Conservation (phyloP, 2,888 invertebrate species). For the Stictocephala bisonia region DNA sequence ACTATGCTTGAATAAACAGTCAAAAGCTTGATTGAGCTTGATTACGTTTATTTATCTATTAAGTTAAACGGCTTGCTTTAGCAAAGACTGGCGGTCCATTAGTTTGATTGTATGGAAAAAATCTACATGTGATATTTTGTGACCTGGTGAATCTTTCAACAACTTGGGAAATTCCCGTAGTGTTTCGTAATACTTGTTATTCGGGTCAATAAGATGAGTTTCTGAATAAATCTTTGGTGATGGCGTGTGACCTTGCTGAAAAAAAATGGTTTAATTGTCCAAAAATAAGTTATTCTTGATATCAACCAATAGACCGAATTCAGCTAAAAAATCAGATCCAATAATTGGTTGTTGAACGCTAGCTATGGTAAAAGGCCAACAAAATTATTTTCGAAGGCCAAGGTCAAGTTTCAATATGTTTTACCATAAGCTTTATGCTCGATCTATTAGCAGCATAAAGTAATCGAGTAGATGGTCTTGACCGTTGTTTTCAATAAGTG, state of each 20-base stretch:
- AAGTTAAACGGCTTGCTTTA: conserved; percentile 46
- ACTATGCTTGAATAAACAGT: conserved; percentile 55
- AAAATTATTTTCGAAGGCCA: conserved; percentile 43
- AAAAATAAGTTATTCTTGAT: conserved; percentile 36
- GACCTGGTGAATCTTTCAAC: background rate
- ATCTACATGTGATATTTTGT: conserved; percentile 6
- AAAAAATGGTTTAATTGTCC: conserved; percentile 19
- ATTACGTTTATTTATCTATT: conserved; percentile 56
- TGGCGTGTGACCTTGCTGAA: background rate
- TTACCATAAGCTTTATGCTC: conserved; percentile 47
- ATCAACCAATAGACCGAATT: conserved; percentile 41
- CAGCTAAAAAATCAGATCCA: conserved; percentile 49
- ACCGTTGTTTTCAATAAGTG: background rate
- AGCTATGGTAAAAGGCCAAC: conserved; percentile 51
- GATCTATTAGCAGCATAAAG: conserved; percentile 50
- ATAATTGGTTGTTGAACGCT: conserved; percentile 46
- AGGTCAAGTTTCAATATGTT: conserved; percentile 42
- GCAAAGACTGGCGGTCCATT: conserved; percentile 49
- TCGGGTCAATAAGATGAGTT: background rate
- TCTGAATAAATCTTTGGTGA: background rate
- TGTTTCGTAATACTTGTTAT: background rate
- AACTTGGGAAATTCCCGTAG: conserved; percentile 37
- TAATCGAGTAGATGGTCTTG: background rate
- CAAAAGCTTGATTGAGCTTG: conserved; percentile 52
- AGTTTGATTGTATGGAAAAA: conserved; percentile 50